Conservation (phyloP, 2,888 invertebrate species). For the Diabrotica balteata region DNA sequence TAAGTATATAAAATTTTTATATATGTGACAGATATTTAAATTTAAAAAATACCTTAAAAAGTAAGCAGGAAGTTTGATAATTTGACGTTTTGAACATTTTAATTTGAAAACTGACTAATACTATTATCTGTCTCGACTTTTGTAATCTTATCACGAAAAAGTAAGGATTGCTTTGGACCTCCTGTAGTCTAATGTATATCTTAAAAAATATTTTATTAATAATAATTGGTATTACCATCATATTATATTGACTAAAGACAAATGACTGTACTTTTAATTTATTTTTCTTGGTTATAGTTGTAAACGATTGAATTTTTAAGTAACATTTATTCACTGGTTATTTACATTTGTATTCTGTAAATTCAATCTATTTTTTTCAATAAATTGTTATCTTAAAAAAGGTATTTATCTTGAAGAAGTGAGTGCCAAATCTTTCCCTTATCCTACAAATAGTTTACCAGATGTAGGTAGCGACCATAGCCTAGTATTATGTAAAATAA, state of each 20-base stretch:
- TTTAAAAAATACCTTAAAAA: too few relatives aligned
- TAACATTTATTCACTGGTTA: background rate
- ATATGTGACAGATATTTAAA: too few relatives aligned
- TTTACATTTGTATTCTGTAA: constrained; percentile 1
- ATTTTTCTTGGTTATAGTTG: constrained; percentile 9
- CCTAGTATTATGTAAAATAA: too few relatives aligned
- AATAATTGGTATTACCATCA: constrained; percentile 4
- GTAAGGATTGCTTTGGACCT: constrained; percentile 3
- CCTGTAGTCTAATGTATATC: constrained; percentile 5
- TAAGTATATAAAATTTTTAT: too few relatives aligned
- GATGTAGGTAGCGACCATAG: too few relatives aligned
- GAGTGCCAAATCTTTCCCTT: too few relatives aligned
- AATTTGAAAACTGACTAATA: too few relatives aligned
- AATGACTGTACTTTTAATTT: constrained; percentile 14
- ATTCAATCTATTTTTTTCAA: constrained; percentile 15
- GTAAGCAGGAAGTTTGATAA: too few relatives aligned
- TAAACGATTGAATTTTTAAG: background rate
- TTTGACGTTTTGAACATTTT: too few relatives aligned
- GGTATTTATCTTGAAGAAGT: background rate
- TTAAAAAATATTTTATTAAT: constrained; percentile 5
- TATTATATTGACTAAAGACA: constrained; percentile 2
- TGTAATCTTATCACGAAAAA: background rate
- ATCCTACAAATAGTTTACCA: too few relatives aligned
- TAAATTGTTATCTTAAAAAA: constrained; percentile 15
- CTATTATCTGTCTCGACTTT: too few relatives aligned